Evolutionary conservation across 2,797 vertebrate genomes (phyloP), one percentile per base, ranked within the genome.

Genomic region (Petrocephalus schoutedeni): DNA sequence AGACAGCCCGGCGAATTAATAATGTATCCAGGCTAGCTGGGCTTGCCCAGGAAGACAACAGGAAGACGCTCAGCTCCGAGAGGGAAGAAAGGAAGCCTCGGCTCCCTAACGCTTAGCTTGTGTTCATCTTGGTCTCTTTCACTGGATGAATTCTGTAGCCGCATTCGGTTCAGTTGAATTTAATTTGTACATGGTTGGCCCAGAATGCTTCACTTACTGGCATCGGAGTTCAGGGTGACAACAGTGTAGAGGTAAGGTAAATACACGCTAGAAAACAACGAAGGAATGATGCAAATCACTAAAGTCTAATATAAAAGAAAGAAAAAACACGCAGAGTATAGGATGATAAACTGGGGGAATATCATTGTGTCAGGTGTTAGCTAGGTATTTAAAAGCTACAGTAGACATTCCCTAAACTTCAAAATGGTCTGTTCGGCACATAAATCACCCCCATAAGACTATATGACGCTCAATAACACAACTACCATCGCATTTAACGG

Each of bases 381-480:
- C 71, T 41, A n/a, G 36, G 16, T 41, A 45, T 77, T 77, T 77
- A 41, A 77, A 77, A 77, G 71, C 71, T 77, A 45, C 36, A 45
- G 71, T 77, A 77, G 71, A 77, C 71, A 77, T 45, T 45, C 16
- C 8, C 36, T n/a, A 45, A 77, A 77, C 71, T 77, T 77, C 71
- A 19, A 77, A 77, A 77, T 14, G 71, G 71, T 45, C 16, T 2
- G 36, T 77, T 77, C 71, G 32, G 36, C 71, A 45, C 36, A 77
- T 77, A 77, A 77, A 77, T 77, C 71, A 77, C 32, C 71, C 71
- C 71, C 36, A 19, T 77, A 77, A 77, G 71, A 77, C 71, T n/a
- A 45, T 45, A 45, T 45, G 71, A 77, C 36, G 71, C 71, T 77
- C 71, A 45, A 45, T 77, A 77, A 77, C 71, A 77, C 71, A 77